phyloP scores from a whole-genome alignment of 2,888 invertebrate genomes.

The Lasioglossum pauxillum region DNA sequence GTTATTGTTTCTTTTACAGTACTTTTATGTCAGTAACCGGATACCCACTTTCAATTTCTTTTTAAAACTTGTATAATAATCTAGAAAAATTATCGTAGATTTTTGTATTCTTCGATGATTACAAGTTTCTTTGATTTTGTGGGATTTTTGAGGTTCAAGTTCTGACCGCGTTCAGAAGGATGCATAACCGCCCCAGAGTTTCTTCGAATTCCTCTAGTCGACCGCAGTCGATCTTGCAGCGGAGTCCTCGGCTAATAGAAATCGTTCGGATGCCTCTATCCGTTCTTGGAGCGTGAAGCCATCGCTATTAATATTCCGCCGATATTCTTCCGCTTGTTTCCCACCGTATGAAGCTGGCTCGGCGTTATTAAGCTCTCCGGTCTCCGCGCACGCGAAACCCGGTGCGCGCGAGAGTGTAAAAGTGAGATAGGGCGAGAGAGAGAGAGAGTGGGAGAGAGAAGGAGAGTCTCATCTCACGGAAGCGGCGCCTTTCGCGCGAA shows the following conservation, averaged over 20 bases:
- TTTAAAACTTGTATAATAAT: no score
- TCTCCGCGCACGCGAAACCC: slow-evolving; percentile 19
- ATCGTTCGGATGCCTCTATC: slow-evolving; percentile 5
- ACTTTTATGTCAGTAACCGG: no score
- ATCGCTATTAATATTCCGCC: slow-evolving; percentile 7
- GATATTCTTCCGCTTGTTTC: slow-evolving; percentile 20
- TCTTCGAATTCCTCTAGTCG: not conserved
- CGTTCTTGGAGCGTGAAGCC: slow-evolving; percentile 3
- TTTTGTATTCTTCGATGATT: no score
- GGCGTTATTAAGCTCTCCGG: slow-evolving; percentile 13
- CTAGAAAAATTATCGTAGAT: not conserved
- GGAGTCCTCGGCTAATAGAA: not conserved
- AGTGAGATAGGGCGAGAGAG: not conserved
- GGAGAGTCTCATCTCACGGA: slow-evolving; percentile 23
- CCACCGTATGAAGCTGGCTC: not conserved
- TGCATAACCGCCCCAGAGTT: not conserved
- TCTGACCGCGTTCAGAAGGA: not conserved
- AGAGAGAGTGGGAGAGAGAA: not conserved
- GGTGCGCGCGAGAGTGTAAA: not conserved
- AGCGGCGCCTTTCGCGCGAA: slow-evolving; percentile 27
- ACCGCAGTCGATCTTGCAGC: not conserved
- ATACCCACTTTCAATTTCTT: not conserved
- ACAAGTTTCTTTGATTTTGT: not conserved
- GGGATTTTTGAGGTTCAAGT: not conserved
- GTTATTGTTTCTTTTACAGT: not conserved